Evolutionary conservation across 2,888 invertebrate genomes (phyloP).

Genomic region (Cosmia trapezina): DNA sequence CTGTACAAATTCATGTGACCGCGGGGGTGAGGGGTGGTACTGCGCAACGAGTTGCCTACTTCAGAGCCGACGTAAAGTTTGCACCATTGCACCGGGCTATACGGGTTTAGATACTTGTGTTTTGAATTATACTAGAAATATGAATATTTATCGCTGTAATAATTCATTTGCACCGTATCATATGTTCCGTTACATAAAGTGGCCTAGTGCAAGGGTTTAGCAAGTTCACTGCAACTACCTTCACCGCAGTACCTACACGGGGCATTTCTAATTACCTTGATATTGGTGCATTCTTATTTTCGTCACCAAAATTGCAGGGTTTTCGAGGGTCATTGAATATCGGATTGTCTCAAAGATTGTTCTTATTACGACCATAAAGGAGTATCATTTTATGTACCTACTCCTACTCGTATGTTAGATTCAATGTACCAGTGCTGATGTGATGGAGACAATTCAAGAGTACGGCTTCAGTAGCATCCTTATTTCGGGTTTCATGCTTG

Average conservation of each 20-base stretch:
- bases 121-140: neutral
- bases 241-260: neutral
- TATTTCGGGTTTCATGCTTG: neutral
- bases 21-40: neutral
- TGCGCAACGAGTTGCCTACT: neutral
- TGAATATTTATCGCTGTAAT: slow-evolving; percentile 23
- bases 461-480: neutral
- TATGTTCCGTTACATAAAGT: slow-evolving; percentile 56
- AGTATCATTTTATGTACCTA: neutral
- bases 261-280: slow-evolving; percentile 25
- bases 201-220: slow-evolving; percentile 42
- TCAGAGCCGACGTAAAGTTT: neutral
- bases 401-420: too few relatives aligned
- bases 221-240: slow-evolving; percentile 43
- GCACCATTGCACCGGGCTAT: neutral
- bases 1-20: neutral
- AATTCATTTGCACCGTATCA: slow-evolving; percentile 25
- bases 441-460: neutral
- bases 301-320: neutral
- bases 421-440: neutral
- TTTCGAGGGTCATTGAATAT: neutral
- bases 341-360: neutral
- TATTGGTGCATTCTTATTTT: slow-evolving; percentile 2
- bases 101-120: neutral
- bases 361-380: neutral